Percentiles rank a stretch among this genome's conserved stretches.
phyloP scores from a whole-genome alignment of 2,888 invertebrate species.

The Cabera pusaria region DNA sequence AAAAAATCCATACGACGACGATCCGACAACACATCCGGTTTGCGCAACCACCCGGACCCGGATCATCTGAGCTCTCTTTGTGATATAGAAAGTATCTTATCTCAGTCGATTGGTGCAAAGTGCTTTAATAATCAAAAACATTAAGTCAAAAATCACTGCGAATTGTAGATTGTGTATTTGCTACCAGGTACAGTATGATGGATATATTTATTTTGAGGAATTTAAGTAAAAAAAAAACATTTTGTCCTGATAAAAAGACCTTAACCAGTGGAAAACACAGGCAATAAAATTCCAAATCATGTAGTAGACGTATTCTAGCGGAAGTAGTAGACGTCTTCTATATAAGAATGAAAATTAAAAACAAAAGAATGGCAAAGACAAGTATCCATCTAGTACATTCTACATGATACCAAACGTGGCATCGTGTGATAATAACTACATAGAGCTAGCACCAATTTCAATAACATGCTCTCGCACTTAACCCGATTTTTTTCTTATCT shows the following conservation, averaged over 20 bases:
- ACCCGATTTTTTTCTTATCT: constrained; percentile 20
- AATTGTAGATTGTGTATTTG: too few relatives aligned
- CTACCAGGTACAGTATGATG: too few relatives aligned
- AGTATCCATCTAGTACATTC: background rate
- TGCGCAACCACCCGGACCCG: constrained; percentile 48
- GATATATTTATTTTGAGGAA: too few relatives aligned
- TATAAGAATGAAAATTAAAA: too few relatives aligned
- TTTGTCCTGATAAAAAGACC: too few relatives aligned
- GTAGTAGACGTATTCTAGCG: too few relatives aligned
- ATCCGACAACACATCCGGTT: constrained; percentile 54
- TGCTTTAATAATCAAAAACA: constrained; percentile 15
- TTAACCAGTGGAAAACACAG: too few relatives aligned
- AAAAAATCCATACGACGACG: constrained; percentile 28
- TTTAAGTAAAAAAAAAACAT: too few relatives aligned
- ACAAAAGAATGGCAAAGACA: too few relatives aligned
- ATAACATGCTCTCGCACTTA: constrained; percentile 13
- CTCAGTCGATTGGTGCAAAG: constrained; percentile 3
- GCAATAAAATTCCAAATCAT: too few relatives aligned
- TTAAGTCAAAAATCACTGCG: too few relatives aligned
- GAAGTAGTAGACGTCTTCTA: too few relatives aligned
- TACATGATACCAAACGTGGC: background rate
- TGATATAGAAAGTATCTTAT: constrained; percentile 20
- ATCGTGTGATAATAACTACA: constrained; percentile 8
- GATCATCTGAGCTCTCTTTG: constrained; percentile 19
- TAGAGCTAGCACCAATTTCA: constrained; percentile 5